These are phyloP conservation scores for Eupithecia insigniata DNA, from an alignment of 2,888 invertebrate species.

Conservation along the genomic window DNA sequence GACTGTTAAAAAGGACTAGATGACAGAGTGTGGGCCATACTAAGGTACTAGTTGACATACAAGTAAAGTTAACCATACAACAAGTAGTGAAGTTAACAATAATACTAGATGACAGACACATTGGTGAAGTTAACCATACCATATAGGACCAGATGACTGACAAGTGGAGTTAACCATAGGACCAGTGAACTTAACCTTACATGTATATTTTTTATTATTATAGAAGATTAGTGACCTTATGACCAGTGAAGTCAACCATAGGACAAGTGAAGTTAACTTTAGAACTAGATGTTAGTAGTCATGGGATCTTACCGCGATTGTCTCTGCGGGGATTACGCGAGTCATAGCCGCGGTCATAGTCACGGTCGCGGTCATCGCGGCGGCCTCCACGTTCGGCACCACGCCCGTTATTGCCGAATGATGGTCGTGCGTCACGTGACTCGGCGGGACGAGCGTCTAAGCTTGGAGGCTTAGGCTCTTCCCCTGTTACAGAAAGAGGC, in stretches of 20 bases:
- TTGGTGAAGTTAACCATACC: neutral
- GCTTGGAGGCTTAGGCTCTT: constrained; percentile 81
- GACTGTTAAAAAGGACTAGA: neutral
- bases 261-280: neutral
- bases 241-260: neutral
- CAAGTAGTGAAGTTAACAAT: too few relatives aligned
- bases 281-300: neutral
- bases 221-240: neutral
- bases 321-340: constrained; percentile 83
- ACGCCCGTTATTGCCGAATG: constrained; percentile 78
- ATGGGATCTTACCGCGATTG: constrained; percentile 70
- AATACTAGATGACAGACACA: too few relatives aligned
- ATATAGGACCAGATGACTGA: neutral
- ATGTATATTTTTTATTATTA: neutral
- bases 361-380: constrained; percentile 81
- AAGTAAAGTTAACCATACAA: neutral
- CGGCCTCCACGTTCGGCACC: constrained; percentile 81
- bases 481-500: constrained; percentile 61
- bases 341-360: constrained; percentile 84
- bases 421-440: constrained; percentile 73
- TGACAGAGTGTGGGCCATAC: too few relatives aligned
- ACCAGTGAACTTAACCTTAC: neutral
- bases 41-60: neutral
- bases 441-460: constrained; percentile 78
- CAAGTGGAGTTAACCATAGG: neutral